Evolutionary conservation across 2,113 vertebrate genomes (phyloP).

Genomic region (Oriolus oriolus): DNA sequence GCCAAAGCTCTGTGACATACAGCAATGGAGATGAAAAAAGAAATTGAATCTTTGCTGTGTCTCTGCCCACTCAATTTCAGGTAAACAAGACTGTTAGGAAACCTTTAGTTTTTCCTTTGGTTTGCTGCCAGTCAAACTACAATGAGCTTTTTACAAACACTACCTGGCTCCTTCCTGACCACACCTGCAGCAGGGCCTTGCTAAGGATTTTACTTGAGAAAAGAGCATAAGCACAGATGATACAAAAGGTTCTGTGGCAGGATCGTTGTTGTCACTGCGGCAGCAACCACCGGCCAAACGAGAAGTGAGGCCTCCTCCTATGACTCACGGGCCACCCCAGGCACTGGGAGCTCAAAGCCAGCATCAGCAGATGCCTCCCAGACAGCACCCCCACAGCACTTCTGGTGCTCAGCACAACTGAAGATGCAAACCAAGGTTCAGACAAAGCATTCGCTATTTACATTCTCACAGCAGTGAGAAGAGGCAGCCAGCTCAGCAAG

Average conservation of each 20-base stretch:
- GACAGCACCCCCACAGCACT: neutral
- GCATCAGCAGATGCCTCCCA: neutral
- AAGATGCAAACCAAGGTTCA: neutral
- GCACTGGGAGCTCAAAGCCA: neutral
- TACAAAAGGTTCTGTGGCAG: neutral
- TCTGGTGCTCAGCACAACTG: neutral
- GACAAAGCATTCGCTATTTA: neutral
- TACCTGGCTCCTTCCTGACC: neutral
- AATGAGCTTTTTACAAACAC: neutral
- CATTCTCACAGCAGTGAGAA: neutral
- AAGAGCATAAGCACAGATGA: neutral
- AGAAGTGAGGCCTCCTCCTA: neutral
- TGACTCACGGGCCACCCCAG: neutral
- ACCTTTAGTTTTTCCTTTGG: neutral
- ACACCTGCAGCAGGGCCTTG: neutral
- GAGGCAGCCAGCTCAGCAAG: neutral
- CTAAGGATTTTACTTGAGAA: neutral
- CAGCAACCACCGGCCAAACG: neutral
- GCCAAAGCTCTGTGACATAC: neutral
- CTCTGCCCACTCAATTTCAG: neutral
- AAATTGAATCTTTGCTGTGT: neutral
- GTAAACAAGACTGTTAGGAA: neutral
- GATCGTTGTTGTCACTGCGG: neutral
- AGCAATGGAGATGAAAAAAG: neutral
- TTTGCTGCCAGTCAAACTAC: neutral